Base-by-base conservation (phyloP, 2,113 vertebrate genomes). In the Aramus guarauna region DNA sequence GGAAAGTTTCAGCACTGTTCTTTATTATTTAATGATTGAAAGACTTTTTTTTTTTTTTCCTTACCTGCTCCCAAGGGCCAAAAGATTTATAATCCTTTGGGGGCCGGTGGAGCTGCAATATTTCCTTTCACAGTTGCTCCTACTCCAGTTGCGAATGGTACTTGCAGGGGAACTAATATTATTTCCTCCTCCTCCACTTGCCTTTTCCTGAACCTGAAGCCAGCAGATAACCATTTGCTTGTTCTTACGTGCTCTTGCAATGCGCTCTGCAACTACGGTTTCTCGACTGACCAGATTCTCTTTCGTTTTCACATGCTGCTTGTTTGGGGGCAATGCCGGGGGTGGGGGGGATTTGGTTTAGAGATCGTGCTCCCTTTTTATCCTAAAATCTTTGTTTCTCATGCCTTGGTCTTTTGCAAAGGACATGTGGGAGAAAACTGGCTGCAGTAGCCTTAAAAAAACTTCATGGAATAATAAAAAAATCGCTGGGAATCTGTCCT, bases 51-150 rank as follows among this genome's bases (percentile, higher is more conserved):
- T 78, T 56, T 48, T 50, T 78, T 60, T 47, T 34, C 19, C 52
- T 79, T 17, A 78, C 83, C 69, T 82, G 37, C 41, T 96, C 81
- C 87, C 94, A 55, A 79, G 62, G 55, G 87, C 71, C 66, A 58
- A 37, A 91, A 91, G 94, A 96, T 97, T 95, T 96, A 95, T 69
- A 91, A 75, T 68, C 91, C 84, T 88, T 56, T 12, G 34, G 81
- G 74, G 84, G 37, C 68, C 18, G 5, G 48, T 52, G 66, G 85
- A 82, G 79, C 62, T 76, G 83, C 73, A 71, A 12, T 96, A 95
- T 97, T 96, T 97, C 88, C 92, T 95, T 94, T 97, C 97, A 86
- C 85, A 66, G 55, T 69, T 8, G 6, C 71, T 94, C 64, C 72
- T 63, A 30, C 83, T 97, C 92, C 22, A 2, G 7, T 77, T 84